phyloP scores from a whole-genome alignment of 2,113 vertebrate species.

The Megaleporinus macrocephalus region DNA sequence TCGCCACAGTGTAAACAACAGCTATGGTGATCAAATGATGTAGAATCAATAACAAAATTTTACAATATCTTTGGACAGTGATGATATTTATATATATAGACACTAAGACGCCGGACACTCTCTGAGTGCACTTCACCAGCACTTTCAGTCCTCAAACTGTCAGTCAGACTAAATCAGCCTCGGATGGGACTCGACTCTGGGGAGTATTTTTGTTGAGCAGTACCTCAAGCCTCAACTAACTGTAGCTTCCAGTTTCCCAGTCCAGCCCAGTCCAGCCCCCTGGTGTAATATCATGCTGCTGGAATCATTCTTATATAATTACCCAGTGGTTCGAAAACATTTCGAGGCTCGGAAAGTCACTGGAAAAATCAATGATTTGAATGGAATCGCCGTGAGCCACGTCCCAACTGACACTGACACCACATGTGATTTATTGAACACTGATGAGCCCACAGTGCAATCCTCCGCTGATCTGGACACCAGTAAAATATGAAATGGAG shows the following conservation, averaged over 20 bases:
- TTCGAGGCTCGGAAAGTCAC: neutral
- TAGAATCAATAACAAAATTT: too few relatives aligned
- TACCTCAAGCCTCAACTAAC: too few relatives aligned
- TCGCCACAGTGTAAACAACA: too few relatives aligned
- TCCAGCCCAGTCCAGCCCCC: neutral
- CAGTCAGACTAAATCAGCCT: too few relatives aligned
- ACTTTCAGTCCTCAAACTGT: too few relatives aligned
- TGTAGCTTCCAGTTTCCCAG: neutral
- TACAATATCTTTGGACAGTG: too few relatives aligned
- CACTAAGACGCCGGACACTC: too few relatives aligned
- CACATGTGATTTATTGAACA: neutral
- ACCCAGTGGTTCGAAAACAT: neutral
- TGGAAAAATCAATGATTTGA: slow-evolving; percentile 54
- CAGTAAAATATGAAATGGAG: too few relatives aligned
- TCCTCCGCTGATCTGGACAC: too few relatives aligned
- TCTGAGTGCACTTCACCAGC: too few relatives aligned
- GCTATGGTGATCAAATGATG: too few relatives aligned
- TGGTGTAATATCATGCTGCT: neutral
- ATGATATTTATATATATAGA: too few relatives aligned
- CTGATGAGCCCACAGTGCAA: neutral
- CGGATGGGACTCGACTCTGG: neutral
- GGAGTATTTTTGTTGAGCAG: neutral
- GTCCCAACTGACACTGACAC: neutral
- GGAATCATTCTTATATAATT: neutral
- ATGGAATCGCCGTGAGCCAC: neutral